A percentile compares a stretch with the other conserved stretches of the same genome.
These are phyloP conservation scores for Drosophila falleni DNA, from an alignment of 2,888 invertebrate species.

Conservation along the genomic window DNA sequence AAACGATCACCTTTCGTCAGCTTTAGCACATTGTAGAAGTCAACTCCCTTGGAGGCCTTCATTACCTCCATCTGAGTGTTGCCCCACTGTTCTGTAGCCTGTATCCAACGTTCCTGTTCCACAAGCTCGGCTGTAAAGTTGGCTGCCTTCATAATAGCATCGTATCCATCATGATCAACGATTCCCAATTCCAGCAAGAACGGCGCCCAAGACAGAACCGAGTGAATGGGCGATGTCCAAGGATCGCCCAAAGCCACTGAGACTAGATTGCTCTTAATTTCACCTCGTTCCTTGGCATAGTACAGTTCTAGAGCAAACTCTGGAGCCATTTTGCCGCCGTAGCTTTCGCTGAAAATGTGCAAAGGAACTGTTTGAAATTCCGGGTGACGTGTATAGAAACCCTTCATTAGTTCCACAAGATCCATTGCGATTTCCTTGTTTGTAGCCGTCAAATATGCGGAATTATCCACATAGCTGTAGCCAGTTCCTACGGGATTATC, in stretches of 20 bases:
- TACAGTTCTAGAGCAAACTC: slow-evolving; percentile 89
- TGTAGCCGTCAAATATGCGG: slow-evolving; percentile 86
- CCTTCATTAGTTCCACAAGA: slow-evolving; percentile 90
- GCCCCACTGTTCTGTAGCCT: slow-evolving; percentile 89
- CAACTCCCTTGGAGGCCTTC: slow-evolving; percentile 88
- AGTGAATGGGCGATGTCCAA: slow-evolving; percentile 95
- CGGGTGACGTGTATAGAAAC: slow-evolving; percentile 89
- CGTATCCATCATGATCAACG: slow-evolving; percentile 89
- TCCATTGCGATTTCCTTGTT: slow-evolving; percentile 91
- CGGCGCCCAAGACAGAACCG: slow-evolving; percentile 93
- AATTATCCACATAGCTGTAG: slow-evolving; percentile 91
- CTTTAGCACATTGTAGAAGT: slow-evolving; percentile 92
- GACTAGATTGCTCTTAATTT: slow-evolving; percentile 89
- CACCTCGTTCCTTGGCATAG: slow-evolving; percentile 88
- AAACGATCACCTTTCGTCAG: slow-evolving; percentile 69
- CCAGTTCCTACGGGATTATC: slow-evolving; percentile 97
- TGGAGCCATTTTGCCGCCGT: slow-evolving; percentile 97
- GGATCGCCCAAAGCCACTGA: slow-evolving; percentile 95
- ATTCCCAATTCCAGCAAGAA: slow-evolving; percentile 90
- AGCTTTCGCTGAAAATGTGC: slow-evolving; percentile 95
- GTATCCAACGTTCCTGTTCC: slow-evolving; percentile 87
- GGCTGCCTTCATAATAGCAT: slow-evolving; percentile 87
- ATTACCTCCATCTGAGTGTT: slow-evolving; percentile 88
- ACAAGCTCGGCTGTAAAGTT: slow-evolving; percentile 87
- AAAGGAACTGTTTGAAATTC: slow-evolving; percentile 91